phyloP scores from a whole-genome alignment of 2,888 invertebrate genomes.

The Orthonychiurus folsomi region DNA sequence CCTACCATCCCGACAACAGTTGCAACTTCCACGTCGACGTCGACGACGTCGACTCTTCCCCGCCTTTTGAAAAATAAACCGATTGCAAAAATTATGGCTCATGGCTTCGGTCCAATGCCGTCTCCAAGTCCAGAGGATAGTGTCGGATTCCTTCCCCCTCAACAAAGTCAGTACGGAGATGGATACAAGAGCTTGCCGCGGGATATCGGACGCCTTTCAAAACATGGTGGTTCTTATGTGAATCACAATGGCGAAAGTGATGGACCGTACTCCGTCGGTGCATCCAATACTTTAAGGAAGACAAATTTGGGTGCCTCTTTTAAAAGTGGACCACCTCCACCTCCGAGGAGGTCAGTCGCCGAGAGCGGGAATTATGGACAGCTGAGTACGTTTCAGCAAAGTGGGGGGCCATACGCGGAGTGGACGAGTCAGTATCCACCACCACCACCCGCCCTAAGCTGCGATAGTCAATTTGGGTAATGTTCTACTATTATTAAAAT shows the following conservation, averaged over 20 bases:
- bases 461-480: slow-evolving; percentile 20
- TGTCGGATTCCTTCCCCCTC: slow-evolving; percentile 1
- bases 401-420: slow-evolving; percentile 6
- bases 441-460: slow-evolving; percentile 33
- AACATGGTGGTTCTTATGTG: not conserved
- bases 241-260: not conserved
- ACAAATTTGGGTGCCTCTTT: slow-evolving; percentile 6
- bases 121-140: not conserved
- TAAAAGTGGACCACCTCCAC: slow-evolving; percentile 34
- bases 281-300: slow-evolving; percentile 16
- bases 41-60: slow-evolving; percentile 59
- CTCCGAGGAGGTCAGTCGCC: slow-evolving; percentile 31
- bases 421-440: slow-evolving; percentile 20
- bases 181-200: slow-evolving; percentile 37
- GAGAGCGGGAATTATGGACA: slow-evolving; percentile 11
- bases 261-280: not conserved
- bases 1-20: slow-evolving; percentile 2
- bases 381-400: slow-evolving; percentile 26
- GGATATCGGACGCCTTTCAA: slow-evolving; percentile 28
- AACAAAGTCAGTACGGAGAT: slow-evolving; percentile 23
- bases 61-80: slow-evolving; percentile 75
- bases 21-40: not conserved
- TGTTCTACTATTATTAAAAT: not conserved
- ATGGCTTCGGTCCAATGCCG: not conserved
- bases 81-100: slow-evolving; percentile 58